These are phyloP conservation scores for Coregonus clupeaformis DNA, from an alignment of 2,113 vertebrate species.

Conservation along the genomic window DNA sequence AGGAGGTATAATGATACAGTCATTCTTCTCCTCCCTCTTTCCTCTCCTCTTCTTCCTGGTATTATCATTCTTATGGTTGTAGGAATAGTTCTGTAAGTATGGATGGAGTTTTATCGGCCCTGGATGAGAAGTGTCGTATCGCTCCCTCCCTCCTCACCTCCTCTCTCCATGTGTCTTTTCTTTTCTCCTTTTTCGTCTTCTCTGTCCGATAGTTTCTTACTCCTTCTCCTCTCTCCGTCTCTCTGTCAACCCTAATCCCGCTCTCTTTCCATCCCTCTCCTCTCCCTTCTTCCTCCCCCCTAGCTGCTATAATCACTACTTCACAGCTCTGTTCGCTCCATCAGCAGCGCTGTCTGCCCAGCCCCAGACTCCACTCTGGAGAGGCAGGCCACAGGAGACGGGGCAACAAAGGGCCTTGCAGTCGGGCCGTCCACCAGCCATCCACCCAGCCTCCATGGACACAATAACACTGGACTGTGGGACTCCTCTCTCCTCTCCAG, in stretches of 20 bases:
- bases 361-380: conserved; percentile 5
- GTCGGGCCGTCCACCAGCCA: background rate
- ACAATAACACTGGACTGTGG: background rate
- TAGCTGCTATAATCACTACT: conserved; percentile 19
- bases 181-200: too few relatives aligned
- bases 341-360: background rate
- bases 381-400: conserved; percentile 2
- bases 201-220: background rate
- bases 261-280: background rate
- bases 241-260: background rate
- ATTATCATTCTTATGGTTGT: too few relatives aligned
- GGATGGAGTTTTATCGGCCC: too few relatives aligned
- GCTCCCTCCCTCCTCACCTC: background rate
- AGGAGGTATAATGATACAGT: background rate
- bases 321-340: conserved; percentile 44
- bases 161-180: background rate
- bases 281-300: background rate
- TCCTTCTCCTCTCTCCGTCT: background rate
- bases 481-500: background rate
- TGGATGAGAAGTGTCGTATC: too few relatives aligned
- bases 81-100: too few relatives aligned
- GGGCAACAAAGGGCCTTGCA: background rate
- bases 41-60: background rate
- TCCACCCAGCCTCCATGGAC: background rate
- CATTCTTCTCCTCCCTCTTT: background rate